Percentiles rank a stretch among this genome's conserved stretches.
phyloP scores from a whole-genome alignment of 2,888 invertebrate genomes.

The Malthinus seriepunctatus region DNA sequence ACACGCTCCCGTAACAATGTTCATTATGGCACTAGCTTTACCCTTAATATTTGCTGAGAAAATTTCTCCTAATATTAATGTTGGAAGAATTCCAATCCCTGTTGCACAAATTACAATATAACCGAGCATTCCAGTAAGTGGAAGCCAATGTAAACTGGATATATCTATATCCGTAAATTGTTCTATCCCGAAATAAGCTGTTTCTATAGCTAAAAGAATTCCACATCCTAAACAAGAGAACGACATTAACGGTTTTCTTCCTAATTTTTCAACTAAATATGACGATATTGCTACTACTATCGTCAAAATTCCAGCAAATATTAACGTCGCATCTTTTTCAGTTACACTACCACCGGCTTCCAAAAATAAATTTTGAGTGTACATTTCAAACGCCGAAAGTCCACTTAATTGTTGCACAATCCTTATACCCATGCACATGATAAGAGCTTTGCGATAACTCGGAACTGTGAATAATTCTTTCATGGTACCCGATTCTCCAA shows the following conservation, averaged over 20 bases:
- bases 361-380: constrained; percentile 43
- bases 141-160: constrained; percentile 40
- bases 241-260: constrained; percentile 37
- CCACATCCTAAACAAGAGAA: constrained; percentile 36
- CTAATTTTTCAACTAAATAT: constrained; percentile 37
- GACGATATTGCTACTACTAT: constrained; percentile 28
- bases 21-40: constrained; percentile 40
- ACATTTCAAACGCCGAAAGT: constrained; percentile 36
- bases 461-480: constrained; percentile 39
- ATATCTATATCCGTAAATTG: constrained; percentile 33
- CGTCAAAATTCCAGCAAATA: constrained; percentile 35
- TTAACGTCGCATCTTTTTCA: constrained; percentile 41
- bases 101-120: constrained; percentile 32
- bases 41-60: constrained; percentile 44
- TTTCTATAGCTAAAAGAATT: constrained; percentile 31
- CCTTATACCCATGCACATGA: constrained; percentile 40
- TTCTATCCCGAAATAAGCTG: constrained; percentile 40
- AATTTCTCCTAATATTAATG: constrained; percentile 44
- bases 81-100: constrained; percentile 44
- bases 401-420: constrained; percentile 42
- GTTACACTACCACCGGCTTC: constrained; percentile 41
- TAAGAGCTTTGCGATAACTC: constrained; percentile 42
- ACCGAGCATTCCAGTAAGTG: constrained; percentile 42
- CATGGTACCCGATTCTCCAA: constrained; percentile 43
- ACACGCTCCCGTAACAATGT: constrained; percentile 30